Conservation (phyloP, 2,113 vertebrate species). For the Chionis minor region DNA sequence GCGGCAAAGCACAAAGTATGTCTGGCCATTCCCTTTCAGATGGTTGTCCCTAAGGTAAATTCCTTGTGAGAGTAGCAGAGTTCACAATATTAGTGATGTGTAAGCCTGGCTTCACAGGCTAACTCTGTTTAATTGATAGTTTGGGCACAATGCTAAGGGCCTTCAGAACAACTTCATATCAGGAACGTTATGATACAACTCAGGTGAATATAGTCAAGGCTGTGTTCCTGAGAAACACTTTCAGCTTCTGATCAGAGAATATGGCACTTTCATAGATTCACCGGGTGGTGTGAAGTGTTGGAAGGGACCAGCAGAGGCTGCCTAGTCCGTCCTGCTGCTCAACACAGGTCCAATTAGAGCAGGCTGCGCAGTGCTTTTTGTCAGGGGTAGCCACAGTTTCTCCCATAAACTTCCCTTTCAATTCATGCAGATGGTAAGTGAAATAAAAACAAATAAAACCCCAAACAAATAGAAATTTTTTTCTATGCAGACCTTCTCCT, state of each 20-base stretch:
- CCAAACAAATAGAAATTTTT: neutral
- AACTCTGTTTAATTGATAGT: neutral
- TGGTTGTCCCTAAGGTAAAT: neutral
- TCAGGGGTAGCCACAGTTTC: neutral
- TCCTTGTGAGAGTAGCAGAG: neutral
- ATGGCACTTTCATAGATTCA: neutral
- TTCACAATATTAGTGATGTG: neutral
- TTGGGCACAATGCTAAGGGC: neutral
- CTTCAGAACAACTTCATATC: neutral
- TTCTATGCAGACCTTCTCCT: neutral
- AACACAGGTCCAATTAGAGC: neutral
- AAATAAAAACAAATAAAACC: neutral
- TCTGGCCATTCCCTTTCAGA: neutral
- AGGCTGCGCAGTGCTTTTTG: neutral
- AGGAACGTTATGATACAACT: neutral
- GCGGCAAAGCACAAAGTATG: neutral
- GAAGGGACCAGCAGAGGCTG: neutral
- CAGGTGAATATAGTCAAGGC: neutral
- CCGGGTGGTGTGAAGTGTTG: neutral
- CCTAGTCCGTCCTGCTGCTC: neutral
- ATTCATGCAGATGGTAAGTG: neutral
- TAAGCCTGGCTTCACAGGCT: neutral
- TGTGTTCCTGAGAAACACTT: neutral
- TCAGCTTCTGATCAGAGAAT: neutral
- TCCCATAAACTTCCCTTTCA: neutral